Evolutionary conservation across 2,113 vertebrate genomes (phyloP), one percentile per base, ranked within the genome.

Genomic region (Greenwoodochromis staneri): DNA sequence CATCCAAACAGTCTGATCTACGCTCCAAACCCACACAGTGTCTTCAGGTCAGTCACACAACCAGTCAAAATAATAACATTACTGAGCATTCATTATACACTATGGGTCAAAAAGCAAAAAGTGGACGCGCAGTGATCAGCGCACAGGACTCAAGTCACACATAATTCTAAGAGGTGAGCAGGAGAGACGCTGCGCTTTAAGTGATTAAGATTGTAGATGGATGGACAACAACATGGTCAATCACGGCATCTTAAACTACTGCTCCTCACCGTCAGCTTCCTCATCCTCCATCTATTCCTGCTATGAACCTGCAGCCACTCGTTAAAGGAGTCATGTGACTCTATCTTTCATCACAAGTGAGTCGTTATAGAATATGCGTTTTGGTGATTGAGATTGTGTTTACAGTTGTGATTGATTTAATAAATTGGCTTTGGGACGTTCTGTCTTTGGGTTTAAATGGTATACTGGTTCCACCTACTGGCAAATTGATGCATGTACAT

Each of bases 391-490:
- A 21, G n/a, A 6, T 40, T 71, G 63, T 24, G 36, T 24, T 42
- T 71, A 5, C 5, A 24, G 36, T 40, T 71, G 13, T 59, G n/a
- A 73, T 4, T 16, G 2, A 73, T 16, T 73, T 3, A 73, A 27
- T 45, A 10, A 17, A 45, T 27, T 73, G 21, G 10, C 38, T 45
- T 38, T 73, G 8, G 69, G 71, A 49, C 27, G 1, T 49, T 49
- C 2, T 4, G 42, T 49, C 24, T 78, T 47, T 78, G 10, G 27
- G 3, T 78, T 78, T 51, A 78, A 49, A 40, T 36, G 8, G 71
- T 24, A 40, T 2, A 27, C 87, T 4, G 82, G 73, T 85, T 78
- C 90, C 94, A 82, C 40, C 94, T 94, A 81, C 57, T 90, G 94
- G 9, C n/a, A 11, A 4, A 7, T 10, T 9, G 24, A 34, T 17